A percentile compares a stretch with the other conserved stretches of the same genome.
These are phyloP conservation scores for Drosophila parthenogenetica DNA, from an alignment of 2,888 invertebrate genomes.

Conservation along the genomic window DNA sequence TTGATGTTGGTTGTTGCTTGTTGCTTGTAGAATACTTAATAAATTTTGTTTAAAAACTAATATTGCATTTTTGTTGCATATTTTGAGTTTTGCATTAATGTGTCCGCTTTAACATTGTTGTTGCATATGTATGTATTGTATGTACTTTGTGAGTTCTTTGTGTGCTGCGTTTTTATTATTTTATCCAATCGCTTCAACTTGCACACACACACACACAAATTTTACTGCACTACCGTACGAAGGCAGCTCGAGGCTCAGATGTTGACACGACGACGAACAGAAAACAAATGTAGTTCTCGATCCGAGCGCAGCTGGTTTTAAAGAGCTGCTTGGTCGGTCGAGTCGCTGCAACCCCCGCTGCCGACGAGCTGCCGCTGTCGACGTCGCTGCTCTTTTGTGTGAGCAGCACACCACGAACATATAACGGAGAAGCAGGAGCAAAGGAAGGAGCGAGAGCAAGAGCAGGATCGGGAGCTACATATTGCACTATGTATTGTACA, in stretches of 20 bases:
- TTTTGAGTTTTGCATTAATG: constrained; percentile 49
- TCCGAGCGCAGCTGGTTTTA: constrained; percentile 65
- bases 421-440: constrained; percentile 51
- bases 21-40: constrained; percentile 21
- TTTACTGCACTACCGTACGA: constrained; percentile 57
- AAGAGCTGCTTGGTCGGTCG: constrained; percentile 42
- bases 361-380: constrained; percentile 30
- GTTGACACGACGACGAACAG: constrained; percentile 69
- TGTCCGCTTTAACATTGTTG: constrained; percentile 62
- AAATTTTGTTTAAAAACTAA: constrained; percentile 60
- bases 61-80: constrained; percentile 71
- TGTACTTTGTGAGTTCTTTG: constrained; percentile 45
- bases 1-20: constrained; percentile 24
- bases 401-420: constrained; percentile 46
- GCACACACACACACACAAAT: constrained; percentile 52
- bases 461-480: constrained; percentile 31
- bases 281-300: constrained; percentile 58
- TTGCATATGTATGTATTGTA: constrained; percentile 1
- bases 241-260: constrained; percentile 64
- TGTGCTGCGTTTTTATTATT: constrained; percentile 41
- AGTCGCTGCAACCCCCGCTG: constrained; percentile 58
- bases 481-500: constrained; percentile 32
- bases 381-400: constrained; percentile 63
- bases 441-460: constrained; percentile 25
- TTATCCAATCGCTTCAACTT: constrained; percentile 58